Evolutionary conservation across 2,888 invertebrate species (phyloP), one percentile per base, ranked within the genome.

Genomic region (Gymnoscelis rufifasciata): DNA sequence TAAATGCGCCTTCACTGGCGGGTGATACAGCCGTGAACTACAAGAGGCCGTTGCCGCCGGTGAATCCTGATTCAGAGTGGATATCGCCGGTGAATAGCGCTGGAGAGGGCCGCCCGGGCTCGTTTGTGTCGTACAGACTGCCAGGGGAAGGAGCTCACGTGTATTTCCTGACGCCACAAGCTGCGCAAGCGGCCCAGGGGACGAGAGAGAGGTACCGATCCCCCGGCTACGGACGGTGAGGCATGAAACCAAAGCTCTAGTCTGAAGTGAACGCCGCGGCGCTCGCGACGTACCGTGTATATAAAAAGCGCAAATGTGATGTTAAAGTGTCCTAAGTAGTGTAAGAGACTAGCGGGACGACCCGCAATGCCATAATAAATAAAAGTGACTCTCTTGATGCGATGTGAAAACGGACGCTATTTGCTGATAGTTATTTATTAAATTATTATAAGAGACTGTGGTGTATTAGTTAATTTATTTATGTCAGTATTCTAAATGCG

Each of bases 81-180:
- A 83, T 92, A 49, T 72, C 80, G 47, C 82, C 89, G 0, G 79
- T 89, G 47, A 90, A 90, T 60, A 56, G 70, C 43, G 71, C 83
- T 54, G 80, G 88, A 49, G 82, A 83, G 49, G 86, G 86, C 29
- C 72, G 82, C 51, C 81, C 83, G n/a, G 90, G 90, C n/a, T 90
- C 92, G 12, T 92, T 91, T 62, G 92, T 94, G 56, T 92, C 93
- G 7, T 94, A 94, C 74, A 83, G 91, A 60, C 79, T 94, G 47
- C 94, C 94, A 0, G 94, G 93, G 0, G 93, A 93, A 59, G 93
- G 93, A 7, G 93, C 93, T 0, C 94, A 94, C 76, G 93, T 94
- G 64, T 94, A 93, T 71, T 94, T 94, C 83, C 79, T 94, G 48
- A 93, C 94, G 45, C 94, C 94, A 1, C 93, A 93, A 63, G 89